Percentiles rank a stretch among this genome's conserved stretches.
phyloP scores from a whole-genome alignment of 2,888 invertebrate species.

The Metallyticus violacea region DNA sequence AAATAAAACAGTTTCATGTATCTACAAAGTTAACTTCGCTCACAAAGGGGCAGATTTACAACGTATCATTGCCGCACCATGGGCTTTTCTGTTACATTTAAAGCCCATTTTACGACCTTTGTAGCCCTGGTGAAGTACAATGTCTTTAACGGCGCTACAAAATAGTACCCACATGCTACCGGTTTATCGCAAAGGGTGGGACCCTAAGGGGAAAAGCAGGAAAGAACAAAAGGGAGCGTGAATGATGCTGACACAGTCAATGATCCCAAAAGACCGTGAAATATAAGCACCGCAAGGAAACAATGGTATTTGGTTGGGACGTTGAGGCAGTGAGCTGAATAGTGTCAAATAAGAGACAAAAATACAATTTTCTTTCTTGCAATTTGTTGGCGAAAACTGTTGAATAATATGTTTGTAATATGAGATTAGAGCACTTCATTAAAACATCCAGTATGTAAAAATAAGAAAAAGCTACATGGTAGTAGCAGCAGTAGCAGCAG shows the following conservation, averaged over 20 bases:
- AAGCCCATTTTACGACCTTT: not conserved
- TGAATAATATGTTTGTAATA: too few relatives aligned
- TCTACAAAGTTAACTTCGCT: not conserved
- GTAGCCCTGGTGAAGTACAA: not conserved
- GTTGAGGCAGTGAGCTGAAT: not conserved
- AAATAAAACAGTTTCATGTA: not conserved
- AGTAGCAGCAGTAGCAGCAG: too few relatives aligned
- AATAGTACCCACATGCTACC: not conserved
- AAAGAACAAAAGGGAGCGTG: not conserved
- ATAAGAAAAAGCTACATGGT: too few relatives aligned
- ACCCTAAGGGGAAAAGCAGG: not conserved
- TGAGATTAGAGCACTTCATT: too few relatives aligned
- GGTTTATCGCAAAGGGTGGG: not conserved
- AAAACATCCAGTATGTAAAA: too few relatives aligned
- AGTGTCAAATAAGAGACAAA: not conserved
- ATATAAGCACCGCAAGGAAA: conserved; percentile 1
- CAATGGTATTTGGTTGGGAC: not conserved
- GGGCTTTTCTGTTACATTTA: not conserved
- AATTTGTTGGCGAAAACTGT: too few relatives aligned
- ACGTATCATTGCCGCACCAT: not conserved
- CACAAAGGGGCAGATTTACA: not conserved
- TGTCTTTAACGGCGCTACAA: not conserved
- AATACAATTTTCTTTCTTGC: not conserved
- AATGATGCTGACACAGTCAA: not conserved
- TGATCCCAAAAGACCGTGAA: not conserved